Evolutionary conservation across 1,140 invertebrate genomes (phyloP), one percentile per base, ranked within the genome.

Genomic region (Drosophila aff.): DNA sequence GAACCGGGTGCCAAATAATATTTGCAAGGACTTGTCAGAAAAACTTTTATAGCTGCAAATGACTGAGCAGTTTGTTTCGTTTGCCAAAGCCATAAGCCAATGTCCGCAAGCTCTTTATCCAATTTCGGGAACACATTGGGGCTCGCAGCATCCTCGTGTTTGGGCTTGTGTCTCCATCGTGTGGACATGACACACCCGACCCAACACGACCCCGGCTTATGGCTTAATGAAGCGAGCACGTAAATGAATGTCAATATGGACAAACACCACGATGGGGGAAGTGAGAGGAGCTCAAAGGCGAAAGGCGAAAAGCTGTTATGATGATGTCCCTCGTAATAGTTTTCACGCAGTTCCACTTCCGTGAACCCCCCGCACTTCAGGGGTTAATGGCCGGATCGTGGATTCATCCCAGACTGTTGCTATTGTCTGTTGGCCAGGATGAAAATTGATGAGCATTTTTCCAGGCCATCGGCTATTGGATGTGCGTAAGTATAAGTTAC

Each of bases 151-250:
- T 71, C 53, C 44, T 21, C 15, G 10, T 36, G 11, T 40, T 72
- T 60, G 38, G 36, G 46, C 28, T 38, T 28, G 53, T 52, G 67
- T 52, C 68, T 59, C 53, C 68, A 43, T 73, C 73, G 67, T 53
- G 53, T 57, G 68, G 46, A 77, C 74, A 68, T 59, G 59, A 64
- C 60, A 60, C 52, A 58, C 33, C 68, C 57, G 61, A 50, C 41
- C 49, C 26, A 31, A 52, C 49, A 59, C 65, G 71, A 76, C 33
- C 76, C 71, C 75, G 68, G 82, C 61, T 81, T 81, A 85, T 78
- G 81, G 84, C 80, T 89, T 78, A 87, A 87, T 87, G 84, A 87
- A 87, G 84, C 84, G 85, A 65, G 64, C 57, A 78, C 76, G 69
- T 80, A 79, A 84, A 80, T 83, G 84, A 61, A 67, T 71, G 80